phyloP scores from a whole-genome alignment of 2,113 vertebrate genomes.

The Tapirus terrestris region DNA sequence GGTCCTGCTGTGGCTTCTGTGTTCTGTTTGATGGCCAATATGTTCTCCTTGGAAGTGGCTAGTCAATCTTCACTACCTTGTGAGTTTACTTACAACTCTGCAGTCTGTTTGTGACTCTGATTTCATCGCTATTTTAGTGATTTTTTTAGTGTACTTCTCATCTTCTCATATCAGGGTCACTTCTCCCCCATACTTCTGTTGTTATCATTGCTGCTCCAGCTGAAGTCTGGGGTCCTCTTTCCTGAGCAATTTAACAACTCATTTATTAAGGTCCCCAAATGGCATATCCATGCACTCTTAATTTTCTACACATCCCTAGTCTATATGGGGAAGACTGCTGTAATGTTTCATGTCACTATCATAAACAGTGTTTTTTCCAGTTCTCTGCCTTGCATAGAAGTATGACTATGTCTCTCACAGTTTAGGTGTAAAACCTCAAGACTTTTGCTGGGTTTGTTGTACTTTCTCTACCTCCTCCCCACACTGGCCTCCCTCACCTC shows the following conservation, averaged over 20 bases:
- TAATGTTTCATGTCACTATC: background rate
- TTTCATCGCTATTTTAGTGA: background rate
- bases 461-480: accelerated
- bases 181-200: background rate
- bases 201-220: background rate
- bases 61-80: background rate
- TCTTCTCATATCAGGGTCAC: accelerated
- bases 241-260: background rate
- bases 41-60: slow-evolving; percentile 53
- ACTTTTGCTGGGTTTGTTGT: background rate
- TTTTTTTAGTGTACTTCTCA: background rate
- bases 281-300: background rate
- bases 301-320: background rate
- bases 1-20: background rate
- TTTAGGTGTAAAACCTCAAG: background rate
- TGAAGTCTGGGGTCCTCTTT: background rate
- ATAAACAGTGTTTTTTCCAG: background rate
- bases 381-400: background rate
- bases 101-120: background rate
- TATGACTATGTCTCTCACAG: background rate
- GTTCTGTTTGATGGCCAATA: background rate
- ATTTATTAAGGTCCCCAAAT: background rate
- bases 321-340: background rate
- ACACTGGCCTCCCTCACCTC: background rate
- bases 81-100: background rate